Evolutionary conservation across 1,140 invertebrate genomes (phyloP).

Genomic region (Conus betulinus): DNA sequence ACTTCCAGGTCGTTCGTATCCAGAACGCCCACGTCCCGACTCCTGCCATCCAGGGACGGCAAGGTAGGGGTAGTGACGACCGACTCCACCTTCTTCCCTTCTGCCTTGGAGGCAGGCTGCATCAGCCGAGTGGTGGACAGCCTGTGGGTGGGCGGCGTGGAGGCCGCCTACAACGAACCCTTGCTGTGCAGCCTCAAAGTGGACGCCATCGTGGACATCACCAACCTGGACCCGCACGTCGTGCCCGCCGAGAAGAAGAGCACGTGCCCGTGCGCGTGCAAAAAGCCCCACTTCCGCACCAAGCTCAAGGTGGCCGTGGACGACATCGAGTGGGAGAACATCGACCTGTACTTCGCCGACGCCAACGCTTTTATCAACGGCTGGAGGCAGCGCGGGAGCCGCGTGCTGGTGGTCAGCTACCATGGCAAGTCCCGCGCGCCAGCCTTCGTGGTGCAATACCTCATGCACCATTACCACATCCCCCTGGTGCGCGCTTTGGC

Average conservation of each 20-base stretch:
- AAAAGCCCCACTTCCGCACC: conserved; percentile 63
- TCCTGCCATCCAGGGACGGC: background rate
- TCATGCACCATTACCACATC: conserved; percentile 65
- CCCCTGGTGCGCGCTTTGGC: conserved; percentile 59
- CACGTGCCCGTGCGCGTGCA: conserved; percentile 66
- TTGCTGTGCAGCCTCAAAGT: conserved; percentile 66
- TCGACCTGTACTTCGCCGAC: conserved; percentile 68
- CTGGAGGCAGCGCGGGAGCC: conserved; percentile 57
- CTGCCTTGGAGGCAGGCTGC: conserved; percentile 21
- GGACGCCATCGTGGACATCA: conserved; percentile 68
- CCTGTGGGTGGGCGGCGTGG: conserved; percentile 66
- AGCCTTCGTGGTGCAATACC: conserved; percentile 67
- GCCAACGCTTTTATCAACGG: conserved; percentile 72
- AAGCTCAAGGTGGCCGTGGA: conserved; percentile 66
- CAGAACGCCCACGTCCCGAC: background rate
- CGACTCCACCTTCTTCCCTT: background rate
- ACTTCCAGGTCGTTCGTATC: background rate
- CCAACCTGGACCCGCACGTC: conserved; percentile 56
- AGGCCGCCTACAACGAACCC: conserved; percentile 65
- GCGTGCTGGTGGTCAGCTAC: conserved; percentile 67
- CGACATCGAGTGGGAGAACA: conserved; percentile 64
- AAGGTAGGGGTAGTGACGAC: background rate
- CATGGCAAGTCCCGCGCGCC: conserved; percentile 66
- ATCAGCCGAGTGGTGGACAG: conserved; percentile 62
- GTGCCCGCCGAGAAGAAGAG: conserved; percentile 60